A percentile compares a stretch with the other conserved stretches of the same genome.
phyloP scores from a whole-genome alignment of 2,113 vertebrate species.

The Collichthys lucidus region DNA sequence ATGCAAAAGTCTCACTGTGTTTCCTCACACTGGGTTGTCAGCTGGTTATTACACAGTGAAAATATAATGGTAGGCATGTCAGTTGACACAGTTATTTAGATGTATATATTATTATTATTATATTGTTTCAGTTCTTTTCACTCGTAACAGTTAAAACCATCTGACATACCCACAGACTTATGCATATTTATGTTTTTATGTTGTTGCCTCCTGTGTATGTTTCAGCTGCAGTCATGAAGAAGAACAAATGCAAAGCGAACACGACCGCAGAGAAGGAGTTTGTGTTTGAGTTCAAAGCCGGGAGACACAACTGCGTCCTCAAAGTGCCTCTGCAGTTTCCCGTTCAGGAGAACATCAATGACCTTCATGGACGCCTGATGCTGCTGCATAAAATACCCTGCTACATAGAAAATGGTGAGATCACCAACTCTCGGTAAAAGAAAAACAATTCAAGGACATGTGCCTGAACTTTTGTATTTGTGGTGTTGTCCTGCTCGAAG shows the following conservation, averaged over 20 bases:
- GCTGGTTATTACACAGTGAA: not conserved
- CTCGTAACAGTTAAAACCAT: too few species aligned
- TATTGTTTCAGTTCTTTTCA: not conserved
- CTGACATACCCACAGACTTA: not conserved
- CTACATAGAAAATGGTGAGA: slow-evolving; percentile 92
- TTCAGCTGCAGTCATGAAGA: slow-evolving; percentile 87
- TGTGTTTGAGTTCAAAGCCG: slow-evolving; percentile 89
- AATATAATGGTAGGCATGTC: not conserved
- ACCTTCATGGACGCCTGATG: slow-evolving; percentile 93
- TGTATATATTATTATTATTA: not conserved
- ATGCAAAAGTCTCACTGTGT: not conserved
- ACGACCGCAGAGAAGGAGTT: slow-evolving; percentile 89
- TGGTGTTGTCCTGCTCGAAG: not conserved
- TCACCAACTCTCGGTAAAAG: not conserved
- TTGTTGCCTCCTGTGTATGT: not conserved
- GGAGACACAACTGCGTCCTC: slow-evolving; percentile 87
- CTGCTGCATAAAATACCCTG: slow-evolving; percentile 93
- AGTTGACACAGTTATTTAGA: not conserved
- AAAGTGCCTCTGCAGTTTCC: slow-evolving; percentile 92
- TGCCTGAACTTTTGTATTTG: not conserved
- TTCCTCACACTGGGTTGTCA: not conserved
- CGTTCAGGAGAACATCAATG: slow-evolving; percentile 88
- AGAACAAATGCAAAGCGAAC: slow-evolving; percentile 83
- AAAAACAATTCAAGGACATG: not conserved
- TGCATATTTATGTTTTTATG: not conserved